Conservation (phyloP, 2,797 vertebrate genomes). For the Tapera naevia region DNA sequence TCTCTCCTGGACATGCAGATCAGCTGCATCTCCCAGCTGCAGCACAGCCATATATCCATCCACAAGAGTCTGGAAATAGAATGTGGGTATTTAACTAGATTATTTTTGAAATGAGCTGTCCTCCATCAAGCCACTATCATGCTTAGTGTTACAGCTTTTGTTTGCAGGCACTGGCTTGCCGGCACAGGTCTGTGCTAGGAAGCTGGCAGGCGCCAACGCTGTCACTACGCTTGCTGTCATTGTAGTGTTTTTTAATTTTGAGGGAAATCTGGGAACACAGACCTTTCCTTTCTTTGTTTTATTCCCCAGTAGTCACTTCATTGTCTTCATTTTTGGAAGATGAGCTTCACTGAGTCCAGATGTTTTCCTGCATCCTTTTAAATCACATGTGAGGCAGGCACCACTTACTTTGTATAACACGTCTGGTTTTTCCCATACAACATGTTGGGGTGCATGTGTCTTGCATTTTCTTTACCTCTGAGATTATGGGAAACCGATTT, state of each 20-base stretch:
- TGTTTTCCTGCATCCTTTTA: slow-evolving; percentile 41
- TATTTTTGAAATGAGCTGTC: slow-evolving; percentile 12
- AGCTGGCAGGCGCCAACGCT: background rate
- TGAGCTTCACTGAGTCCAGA: slow-evolving; percentile 28
- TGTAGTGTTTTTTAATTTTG: background rate
- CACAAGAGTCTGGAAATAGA: background rate
- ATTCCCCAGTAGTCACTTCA: background rate
- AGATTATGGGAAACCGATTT: slow-evolving; percentile 56
- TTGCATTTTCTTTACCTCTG: slow-evolving; percentile 52
- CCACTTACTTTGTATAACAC: slow-evolving; percentile 30
- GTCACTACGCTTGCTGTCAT: background rate
- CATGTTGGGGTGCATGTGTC: background rate
- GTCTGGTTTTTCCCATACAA: background rate
- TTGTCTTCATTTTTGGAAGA: slow-evolving; percentile 22
- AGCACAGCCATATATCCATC: background rate
- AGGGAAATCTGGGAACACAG: background rate
- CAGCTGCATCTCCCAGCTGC: background rate
- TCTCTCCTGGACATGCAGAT: background rate
- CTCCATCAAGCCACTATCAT: background rate
- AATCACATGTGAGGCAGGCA: background rate
- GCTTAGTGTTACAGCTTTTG: background rate
- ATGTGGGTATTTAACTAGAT: background rate
- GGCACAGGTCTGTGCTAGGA: background rate
- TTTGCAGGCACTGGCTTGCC: background rate
- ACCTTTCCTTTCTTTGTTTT: background rate